A percentile compares a stretch with the other conserved stretches of the same genome.
phyloP scores from a whole-genome alignment of 2,797 vertebrate species.

The Podargus strigoides region DNA sequence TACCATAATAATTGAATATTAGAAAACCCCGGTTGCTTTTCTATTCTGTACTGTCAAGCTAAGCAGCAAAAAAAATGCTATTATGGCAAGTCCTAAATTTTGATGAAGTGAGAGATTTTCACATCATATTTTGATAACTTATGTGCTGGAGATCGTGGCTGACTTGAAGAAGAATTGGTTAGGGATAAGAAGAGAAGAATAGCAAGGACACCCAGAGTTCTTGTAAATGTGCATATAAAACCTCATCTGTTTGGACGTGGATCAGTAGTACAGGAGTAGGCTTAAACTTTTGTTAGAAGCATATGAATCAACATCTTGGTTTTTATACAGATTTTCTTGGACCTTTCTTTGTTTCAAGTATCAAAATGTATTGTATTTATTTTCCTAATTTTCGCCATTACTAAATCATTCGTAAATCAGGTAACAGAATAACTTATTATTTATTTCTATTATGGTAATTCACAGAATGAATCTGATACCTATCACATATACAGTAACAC shows the following conservation, averaged over 20 bases:
- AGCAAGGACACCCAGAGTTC: neutral
- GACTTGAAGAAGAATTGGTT: neutral
- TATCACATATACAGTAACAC: fast-evolving
- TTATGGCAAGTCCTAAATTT: neutral
- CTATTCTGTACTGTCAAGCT: neutral
- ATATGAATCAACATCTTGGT: neutral
- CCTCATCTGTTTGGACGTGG: neutral
- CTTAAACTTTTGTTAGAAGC: neutral
- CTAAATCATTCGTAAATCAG: too few species aligned
- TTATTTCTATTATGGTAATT: neutral
- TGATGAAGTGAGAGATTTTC: neutral
- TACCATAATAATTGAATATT: neutral
- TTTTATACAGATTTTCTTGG: neutral
- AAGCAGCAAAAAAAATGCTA: neutral
- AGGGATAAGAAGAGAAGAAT: neutral
- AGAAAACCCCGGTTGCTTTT: neutral
- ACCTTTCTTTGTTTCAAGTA: neutral
- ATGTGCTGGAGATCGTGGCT: neutral
- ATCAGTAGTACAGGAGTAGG: neutral
- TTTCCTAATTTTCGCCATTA: too few species aligned
- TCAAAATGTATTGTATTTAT: too few species aligned
- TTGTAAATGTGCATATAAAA: neutral
- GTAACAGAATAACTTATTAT: neutral
- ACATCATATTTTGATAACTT: neutral
- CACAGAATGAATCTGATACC: neutral